These are phyloP conservation scores for Eptatretus atami DNA, from an alignment of 2,797 vertebrate genomes.

Conservation along the genomic window DNA sequence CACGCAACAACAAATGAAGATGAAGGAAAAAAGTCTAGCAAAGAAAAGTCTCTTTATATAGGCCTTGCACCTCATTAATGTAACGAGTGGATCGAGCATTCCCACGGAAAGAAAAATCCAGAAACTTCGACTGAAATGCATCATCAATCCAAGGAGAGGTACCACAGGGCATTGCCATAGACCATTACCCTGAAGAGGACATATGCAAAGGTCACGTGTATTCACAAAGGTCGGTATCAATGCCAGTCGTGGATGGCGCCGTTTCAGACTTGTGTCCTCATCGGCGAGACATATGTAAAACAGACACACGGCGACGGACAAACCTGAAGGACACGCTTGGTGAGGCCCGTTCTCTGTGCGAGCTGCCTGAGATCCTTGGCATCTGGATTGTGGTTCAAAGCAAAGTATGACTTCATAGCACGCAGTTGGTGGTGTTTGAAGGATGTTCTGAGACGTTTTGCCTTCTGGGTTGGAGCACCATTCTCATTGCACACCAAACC, in stretches of 20 bases:
- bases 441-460: conserved; percentile 94
- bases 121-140: no score
- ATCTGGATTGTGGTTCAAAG: conserved; percentile 98
- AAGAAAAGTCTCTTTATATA: not conserved
- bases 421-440: conserved; percentile 99
- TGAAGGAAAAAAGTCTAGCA: not conserved
- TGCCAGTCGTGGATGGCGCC: no score
- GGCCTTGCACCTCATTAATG: no score
- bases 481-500: no score
- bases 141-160: no score
- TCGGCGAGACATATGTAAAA: no score
- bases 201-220: no score
- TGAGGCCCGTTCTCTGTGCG: conserved; percentile 97
- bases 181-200: no score
- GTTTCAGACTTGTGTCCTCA: no score
- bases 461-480: conserved; percentile 47
- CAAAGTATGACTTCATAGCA: conserved; percentile 99
- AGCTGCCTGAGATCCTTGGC: conserved; percentile 99
- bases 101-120: not conserved
- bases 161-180: no score
- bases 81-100: no score
- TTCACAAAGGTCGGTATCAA: no score
- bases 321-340: conserved; percentile 98
- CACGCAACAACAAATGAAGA: not conserved
- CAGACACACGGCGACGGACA: conserved; percentile 14